Base-by-base conservation (phyloP, 2,113 vertebrate genomes). In the Poeciliopsis retropinna region DNA sequence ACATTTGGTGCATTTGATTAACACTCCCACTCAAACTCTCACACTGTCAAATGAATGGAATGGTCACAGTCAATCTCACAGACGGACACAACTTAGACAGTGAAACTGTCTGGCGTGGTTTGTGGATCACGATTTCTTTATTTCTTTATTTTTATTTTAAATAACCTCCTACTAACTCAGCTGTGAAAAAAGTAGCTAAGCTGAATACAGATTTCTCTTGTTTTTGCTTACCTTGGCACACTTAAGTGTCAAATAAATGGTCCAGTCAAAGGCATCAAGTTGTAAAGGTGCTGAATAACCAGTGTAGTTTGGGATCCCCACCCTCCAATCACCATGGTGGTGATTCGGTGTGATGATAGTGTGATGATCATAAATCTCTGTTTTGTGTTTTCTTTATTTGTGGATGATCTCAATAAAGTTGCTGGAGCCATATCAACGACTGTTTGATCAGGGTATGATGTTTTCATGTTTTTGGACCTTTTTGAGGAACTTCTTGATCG, bases 1-100 rank as follows among this genome's bases (percentile, higher is more conserved):
- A n/a, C 83, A 83, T 87, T 91, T 80, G 64, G 81, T 63, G 71
- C 54, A 73, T 85, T 76, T 84, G 84, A 90, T 92, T 89, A 87
- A 87, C 75, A 85, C 89, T 82, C 78, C 84, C 82, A 87, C 88
- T 85, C 73, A 61, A 64, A 66, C 28, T 67, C 54, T 64, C 82
- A 75, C 80, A 73, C 51, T 61, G 70, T 37, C 60, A 64, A 39
- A 25, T 17, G 51, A 44, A 79, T 15, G 72, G 19, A 17, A 54
- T 0, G 15, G 22, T 10, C 62, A 17, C 29, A 83, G 71, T 72
- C 32, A 62, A 64, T 34, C 70, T 73, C 70, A 63, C 64, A 73
- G 41, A 78, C n/a, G 72, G 37, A 64, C 12, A 47, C 63, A 79
- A 84, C 68, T 65, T n/a, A 62, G 54, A 71, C 25, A 25, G 76